Conservation (phyloP, 1,140 invertebrate species). For the Lethocerus indicus region DNA sequence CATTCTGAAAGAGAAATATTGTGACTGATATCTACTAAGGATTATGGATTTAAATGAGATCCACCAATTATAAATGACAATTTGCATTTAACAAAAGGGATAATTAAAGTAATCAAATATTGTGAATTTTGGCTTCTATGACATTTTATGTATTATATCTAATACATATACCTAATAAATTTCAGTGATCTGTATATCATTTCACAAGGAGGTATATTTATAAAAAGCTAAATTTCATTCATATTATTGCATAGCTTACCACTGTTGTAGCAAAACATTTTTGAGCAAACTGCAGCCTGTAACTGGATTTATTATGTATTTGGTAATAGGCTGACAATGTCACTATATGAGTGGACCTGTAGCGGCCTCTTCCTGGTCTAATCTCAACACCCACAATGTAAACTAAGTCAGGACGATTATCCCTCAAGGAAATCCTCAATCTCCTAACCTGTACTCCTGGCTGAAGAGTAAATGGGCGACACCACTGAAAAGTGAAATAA, state of each 20-base stretch:
- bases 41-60: background rate
- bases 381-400: slow-evolving; percentile 76
- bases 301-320: slow-evolving; percentile 76
- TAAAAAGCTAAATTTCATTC: background rate
- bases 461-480: slow-evolving; percentile 62
- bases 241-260: slow-evolving; percentile 20
- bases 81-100: slow-evolving; percentile 7
- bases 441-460: slow-evolving; percentile 50
- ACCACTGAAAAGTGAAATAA: slow-evolving; percentile 21
- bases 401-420: slow-evolving; percentile 43
- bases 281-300: slow-evolving; percentile 73
- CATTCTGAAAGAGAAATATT: slow-evolving; percentile 26
- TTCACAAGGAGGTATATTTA: background rate
- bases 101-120: slow-evolving; percentile 5
- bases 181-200: background rate
- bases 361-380: slow-evolving; percentile 69
- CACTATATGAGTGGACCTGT: slow-evolving; percentile 78
- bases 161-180: background rate
- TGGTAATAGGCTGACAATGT: slow-evolving; percentile 86
- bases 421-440: slow-evolving; percentile 40
- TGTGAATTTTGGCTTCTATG: background rate
- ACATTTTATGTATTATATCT: slow-evolving; percentile 9
- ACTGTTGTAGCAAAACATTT: slow-evolving; percentile 49
- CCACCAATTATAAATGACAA: background rate
- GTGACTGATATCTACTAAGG: background rate